Percentiles rank a stretch among this genome's conserved stretches.
These are phyloP conservation scores for Dicycla oo DNA, from an alignment of 2,888 invertebrate genomes.

Conservation along the genomic window DNA sequence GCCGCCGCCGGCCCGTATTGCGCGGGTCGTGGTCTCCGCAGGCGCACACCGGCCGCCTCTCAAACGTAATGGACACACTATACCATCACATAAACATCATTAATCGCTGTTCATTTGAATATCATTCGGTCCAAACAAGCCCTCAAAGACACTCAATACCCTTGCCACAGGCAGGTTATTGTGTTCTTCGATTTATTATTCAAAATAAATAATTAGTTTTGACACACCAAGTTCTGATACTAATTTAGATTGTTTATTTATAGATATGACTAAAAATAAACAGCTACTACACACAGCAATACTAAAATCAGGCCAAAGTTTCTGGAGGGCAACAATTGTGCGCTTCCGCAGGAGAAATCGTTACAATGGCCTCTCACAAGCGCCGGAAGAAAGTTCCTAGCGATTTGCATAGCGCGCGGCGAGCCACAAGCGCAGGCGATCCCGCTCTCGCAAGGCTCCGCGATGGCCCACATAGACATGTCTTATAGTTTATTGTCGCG, in stretches of 20 bases:
- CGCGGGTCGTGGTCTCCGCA: constrained; percentile 87
- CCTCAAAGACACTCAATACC: constrained; percentile 1
- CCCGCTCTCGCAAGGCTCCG: constrained; percentile 71
- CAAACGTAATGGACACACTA: constrained; percentile 52
- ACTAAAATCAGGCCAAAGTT: constrained; percentile 66
- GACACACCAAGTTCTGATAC: constrained; percentile 5
- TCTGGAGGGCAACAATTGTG: constrained; percentile 75
- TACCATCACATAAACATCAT: constrained; percentile 39
- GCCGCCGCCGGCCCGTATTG: constrained; percentile 77
- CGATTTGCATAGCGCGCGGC: constrained; percentile 85
- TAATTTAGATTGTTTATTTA: constrained; percentile 39
- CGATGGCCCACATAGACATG: constrained; percentile 88
- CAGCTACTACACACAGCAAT: constrained; percentile 12
- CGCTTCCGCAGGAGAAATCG: constrained; percentile 84
- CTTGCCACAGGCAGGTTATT: constrained; percentile 11
- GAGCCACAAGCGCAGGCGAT: constrained; percentile 70
- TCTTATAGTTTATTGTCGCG: constrained; percentile 86
- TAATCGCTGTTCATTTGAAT: constrained; percentile 38
- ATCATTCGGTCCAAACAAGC: constrained; percentile 17
- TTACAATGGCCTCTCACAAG: constrained; percentile 83
- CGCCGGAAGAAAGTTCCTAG: constrained; percentile 88
- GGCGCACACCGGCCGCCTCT: constrained; percentile 57
- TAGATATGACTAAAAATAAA: constrained; percentile 42
- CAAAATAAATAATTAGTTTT: constrained; percentile 24
- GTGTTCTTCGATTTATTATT: constrained; percentile 12